phyloP scores from a whole-genome alignment of 2,888 invertebrate genomes.

The Leptopterna dolabrata region DNA sequence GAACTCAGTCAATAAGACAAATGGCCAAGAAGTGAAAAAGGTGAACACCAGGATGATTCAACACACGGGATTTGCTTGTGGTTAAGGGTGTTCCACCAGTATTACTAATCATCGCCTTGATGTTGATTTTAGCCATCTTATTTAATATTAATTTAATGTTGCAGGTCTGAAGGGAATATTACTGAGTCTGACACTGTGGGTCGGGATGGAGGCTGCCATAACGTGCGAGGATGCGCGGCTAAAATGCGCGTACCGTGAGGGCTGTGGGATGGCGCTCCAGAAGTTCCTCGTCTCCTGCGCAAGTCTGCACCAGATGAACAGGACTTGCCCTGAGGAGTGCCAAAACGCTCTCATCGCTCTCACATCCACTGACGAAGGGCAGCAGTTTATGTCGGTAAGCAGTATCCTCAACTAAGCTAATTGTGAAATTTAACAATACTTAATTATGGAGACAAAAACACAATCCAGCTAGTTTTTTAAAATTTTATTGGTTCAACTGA shows the following conservation, averaged over 20 bases:
- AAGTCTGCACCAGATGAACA: slow-evolving; percentile 71
- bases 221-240: slow-evolving; percentile 77
- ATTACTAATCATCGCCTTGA: no score
- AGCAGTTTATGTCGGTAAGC: slow-evolving; percentile 80
- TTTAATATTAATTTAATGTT: no score
- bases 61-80: no score
- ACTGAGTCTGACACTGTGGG: slow-evolving; percentile 20
- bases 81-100: no score
- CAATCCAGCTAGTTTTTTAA: no score
- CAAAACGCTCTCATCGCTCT: slow-evolving; percentile 82
- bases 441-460: no score
- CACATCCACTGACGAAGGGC: slow-evolving; percentile 82
- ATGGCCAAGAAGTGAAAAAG: no score
- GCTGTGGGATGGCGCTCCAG: slow-evolving; percentile 81
- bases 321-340: slow-evolving; percentile 77
- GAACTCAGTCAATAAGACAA: no score
- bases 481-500: no score
- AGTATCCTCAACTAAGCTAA: background rate
- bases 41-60: no score
- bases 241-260: slow-evolving; percentile 80
- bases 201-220: slow-evolving; percentile 39
- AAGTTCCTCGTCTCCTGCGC: slow-evolving; percentile 82
- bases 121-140: background rate
- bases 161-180: slow-evolving; percentile 17
- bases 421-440: background rate